Percentiles rank a stretch among this genome's conserved stretches.
These are phyloP conservation scores for Gymnobelideus leadbeateri DNA, from an alignment of 2,113 vertebrate genomes.

Conservation along the genomic window DNA sequence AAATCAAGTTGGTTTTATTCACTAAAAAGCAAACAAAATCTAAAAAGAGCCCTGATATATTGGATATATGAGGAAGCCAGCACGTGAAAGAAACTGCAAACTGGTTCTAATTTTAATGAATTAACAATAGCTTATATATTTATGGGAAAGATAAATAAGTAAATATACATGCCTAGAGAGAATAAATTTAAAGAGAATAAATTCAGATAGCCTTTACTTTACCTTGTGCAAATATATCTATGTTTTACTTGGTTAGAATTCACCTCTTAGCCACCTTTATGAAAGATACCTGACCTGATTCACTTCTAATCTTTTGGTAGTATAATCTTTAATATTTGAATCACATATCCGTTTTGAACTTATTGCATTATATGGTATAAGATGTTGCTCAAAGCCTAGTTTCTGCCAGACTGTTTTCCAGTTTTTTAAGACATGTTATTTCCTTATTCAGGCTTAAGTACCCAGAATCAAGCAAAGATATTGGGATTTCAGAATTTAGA, in stretches of 20 bases:
- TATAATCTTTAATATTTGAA: too few species aligned
- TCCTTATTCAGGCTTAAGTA: not conserved
- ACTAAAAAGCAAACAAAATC: not conserved
- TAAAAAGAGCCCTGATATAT: not conserved
- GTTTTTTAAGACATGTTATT: not conserved
- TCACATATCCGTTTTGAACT: too few species aligned
- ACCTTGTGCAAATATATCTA: too few species aligned
- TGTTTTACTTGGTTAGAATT: too few species aligned
- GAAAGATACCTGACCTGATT: too few species aligned
- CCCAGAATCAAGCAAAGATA: not conserved
- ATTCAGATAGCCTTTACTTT: too few species aligned
- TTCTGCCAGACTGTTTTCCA: not conserved
- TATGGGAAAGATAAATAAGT: not conserved
- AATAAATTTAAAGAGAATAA: too few species aligned
- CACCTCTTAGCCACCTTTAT: too few species aligned
- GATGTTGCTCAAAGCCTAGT: not conserved
- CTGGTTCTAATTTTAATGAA: not conserved
- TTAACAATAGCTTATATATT: not conserved
- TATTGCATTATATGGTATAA: not conserved
- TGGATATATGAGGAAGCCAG: too few species aligned
- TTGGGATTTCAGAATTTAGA: not conserved
- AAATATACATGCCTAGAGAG: rapidly evolving
- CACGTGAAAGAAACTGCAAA: too few species aligned
- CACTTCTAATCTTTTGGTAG: too few species aligned
- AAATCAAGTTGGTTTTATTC: not conserved